A percentile compares a stretch with the other conserved stretches of the same genome.
phyloP scores from a whole-genome alignment of 2,797 vertebrate species.

The Myotis myotis region DNA sequence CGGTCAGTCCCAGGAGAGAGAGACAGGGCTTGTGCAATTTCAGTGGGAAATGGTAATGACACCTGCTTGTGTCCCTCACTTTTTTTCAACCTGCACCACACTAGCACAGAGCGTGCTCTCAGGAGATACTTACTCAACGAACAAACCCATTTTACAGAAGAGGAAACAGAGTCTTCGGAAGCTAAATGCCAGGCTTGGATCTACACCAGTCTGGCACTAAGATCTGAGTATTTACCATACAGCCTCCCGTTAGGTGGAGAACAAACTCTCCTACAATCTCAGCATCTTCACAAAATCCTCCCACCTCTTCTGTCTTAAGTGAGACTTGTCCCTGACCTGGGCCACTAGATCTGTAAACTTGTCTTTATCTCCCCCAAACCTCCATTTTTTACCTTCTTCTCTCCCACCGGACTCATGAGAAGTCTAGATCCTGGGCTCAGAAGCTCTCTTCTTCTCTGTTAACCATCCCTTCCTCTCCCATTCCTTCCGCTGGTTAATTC shows the following conservation, averaged over 20 bases:
- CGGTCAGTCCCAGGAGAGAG: background rate
- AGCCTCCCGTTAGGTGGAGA: background rate
- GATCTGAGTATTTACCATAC: background rate
- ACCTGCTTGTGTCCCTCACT: background rate
- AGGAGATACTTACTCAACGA: background rate
- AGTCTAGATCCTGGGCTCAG: background rate
- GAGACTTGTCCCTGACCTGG: background rate
- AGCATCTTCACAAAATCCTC: background rate
- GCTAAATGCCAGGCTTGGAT: background rate
- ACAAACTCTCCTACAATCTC: background rate
- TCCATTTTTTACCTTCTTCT: background rate
- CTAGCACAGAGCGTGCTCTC: background rate
- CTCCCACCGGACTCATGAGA: background rate
- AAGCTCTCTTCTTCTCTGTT: background rate
- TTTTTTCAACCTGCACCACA: background rate
- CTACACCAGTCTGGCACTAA: background rate
- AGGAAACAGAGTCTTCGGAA: background rate
- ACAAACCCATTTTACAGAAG: background rate
- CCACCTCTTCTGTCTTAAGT: background rate
- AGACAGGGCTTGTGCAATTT: background rate
- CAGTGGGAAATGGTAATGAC: background rate
- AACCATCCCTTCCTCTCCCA: background rate
- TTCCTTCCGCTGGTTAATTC: background rate
- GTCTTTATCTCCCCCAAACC: background rate
- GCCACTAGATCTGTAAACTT: background rate